Evolutionary conservation across 2,888 invertebrate species (phyloP), one percentile per base, ranked within the genome.

Genomic region (Amiota minor): DNA sequence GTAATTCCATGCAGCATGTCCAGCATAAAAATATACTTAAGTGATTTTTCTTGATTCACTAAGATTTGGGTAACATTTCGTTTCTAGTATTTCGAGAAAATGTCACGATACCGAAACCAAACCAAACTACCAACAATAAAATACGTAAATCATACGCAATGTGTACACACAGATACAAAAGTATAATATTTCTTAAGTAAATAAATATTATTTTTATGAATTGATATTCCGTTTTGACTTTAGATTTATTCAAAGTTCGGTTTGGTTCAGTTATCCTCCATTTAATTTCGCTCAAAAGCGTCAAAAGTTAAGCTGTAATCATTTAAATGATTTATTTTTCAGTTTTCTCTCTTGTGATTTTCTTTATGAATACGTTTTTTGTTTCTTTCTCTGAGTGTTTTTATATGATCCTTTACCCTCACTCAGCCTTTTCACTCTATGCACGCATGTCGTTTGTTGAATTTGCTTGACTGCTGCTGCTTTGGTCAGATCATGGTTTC

Each of bases 51-150:
- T 83, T 83, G 83, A 83, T 83, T 83, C 83, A 83, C 83, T 83
- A 85, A 86, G 85, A 83, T 83, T 85, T 83, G 85, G 85, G 86
- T 86, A 85, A 86, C 86, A 83, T 83, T 84, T 84, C 79, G 80
- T 77, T 80, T 80, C 76, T 62, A 35, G 49, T 59, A 35, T 72
- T 73, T 72, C 49, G 47, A 16, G 65, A 35, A 35, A 12, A 14
- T 62, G 62, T 45, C 62, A 62, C 62, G 62, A 23, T n/a, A n/a
- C 62, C 45, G 35, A 45, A 23, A 59, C 59, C 53, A 35, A 35
- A 35, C 35, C 35, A 35, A 35, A 35, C 35, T 8, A 35, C 35
- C 35, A 35, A 35, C 35, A 35, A 35, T 35, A 35, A 35, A 35
- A 35, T 35, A 35, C 35, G 35, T 35, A 35, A 35, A 3, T 35